Base-by-base conservation (phyloP, 1,140 invertebrate species). In the Cydia splendana region DNA sequence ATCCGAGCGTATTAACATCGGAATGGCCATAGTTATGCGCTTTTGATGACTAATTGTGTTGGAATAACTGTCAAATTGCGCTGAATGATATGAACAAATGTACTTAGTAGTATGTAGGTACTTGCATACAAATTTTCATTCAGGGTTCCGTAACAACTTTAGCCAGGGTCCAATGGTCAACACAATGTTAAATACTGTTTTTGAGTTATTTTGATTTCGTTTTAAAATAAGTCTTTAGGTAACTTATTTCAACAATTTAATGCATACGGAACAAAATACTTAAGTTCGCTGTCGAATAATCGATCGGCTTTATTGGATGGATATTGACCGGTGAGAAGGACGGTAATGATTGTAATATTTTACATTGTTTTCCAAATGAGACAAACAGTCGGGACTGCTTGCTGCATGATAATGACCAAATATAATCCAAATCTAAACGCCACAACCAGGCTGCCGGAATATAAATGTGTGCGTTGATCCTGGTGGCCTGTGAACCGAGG, bases 361-460 rank as follows among this genome's bases (percentile, higher is more conserved):
- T 87, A 87, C 88, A 89, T 90, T 82, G 88, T 87, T 87, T 86
- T 84, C 84, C 85, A 89, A 91, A 88, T 91, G 88, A 90, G 87
- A 86, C 84, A 87, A 88, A 87, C 82, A 85, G 87, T 84, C 80
- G 75, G 76, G 79, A 79, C 82, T 83, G 86, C 87, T 84, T 82
- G 76, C 79, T 87, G 91, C 89, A 93, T 93, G 85, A 91, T 87
- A 93, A 93, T 93, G 86, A 90, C 84, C 84, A 82, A 86, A 86
- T 86, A 89, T 93, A 92, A 93, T 93, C 91, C 89, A 93, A 91
- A 92, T 93, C 88, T 92, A 93, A 93, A 91, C 90, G 91, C 86
- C 86, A 86, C 82, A 84, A 85, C 82, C 82, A 82, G 85, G 82
- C 87, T 87, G 88, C 86, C 88, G 81, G 91, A 93, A 93, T 93